These are phyloP conservation scores for Porites australiensis DNA, from an alignment of 64 coral and sea anemone species.

Conservation along the genomic window DNA sequence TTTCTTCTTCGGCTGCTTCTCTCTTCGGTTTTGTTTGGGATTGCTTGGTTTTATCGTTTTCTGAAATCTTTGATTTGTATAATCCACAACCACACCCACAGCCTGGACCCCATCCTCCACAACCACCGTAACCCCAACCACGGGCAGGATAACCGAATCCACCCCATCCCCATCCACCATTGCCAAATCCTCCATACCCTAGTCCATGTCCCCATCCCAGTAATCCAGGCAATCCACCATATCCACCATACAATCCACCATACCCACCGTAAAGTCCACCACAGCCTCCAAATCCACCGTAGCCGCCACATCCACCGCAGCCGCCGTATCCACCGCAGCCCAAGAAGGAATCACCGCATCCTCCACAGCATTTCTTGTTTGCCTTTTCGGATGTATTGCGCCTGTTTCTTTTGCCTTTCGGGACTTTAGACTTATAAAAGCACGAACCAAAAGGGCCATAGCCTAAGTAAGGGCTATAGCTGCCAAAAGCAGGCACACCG, in stretches of 20 bases:
- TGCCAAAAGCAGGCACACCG: slow-evolving; percentile 55
- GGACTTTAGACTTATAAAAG: slow-evolving; percentile 81
- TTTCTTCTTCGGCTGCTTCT: neutral
- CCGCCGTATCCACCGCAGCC: slow-evolving; percentile 5
- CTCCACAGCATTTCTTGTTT: slow-evolving; percentile 48
- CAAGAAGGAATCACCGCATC: slow-evolving; percentile 38
- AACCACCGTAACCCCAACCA: slow-evolving; percentile 39
- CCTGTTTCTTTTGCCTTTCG: slow-evolving; percentile 54
- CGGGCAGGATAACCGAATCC: slow-evolving; percentile 20
- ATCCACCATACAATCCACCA: slow-evolving; percentile 1
- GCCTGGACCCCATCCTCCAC: slow-evolving; percentile 44
- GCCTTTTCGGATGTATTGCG: slow-evolving; percentile 50
- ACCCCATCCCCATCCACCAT: slow-evolving; percentile 44
- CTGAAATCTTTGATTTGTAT: slow-evolving; percentile 79
- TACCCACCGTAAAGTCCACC: slow-evolving; percentile 30
- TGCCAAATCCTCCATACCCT: neutral
- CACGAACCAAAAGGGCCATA: slow-evolving; percentile 56
- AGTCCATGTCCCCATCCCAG: neutral
- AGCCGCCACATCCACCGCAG: neutral
- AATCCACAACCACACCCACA: slow-evolving; percentile 72
- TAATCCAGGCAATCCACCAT: neutral
- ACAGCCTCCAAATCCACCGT: slow-evolving; percentile 25
- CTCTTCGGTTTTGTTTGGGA: slow-evolving; percentile 22
- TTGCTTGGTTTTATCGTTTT: slow-evolving; percentile 25
- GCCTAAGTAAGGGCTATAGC: slow-evolving; percentile 50